Evolutionary conservation across 2,888 invertebrate genomes (phyloP).

Genomic region (Sphecodes monilicornis): DNA sequence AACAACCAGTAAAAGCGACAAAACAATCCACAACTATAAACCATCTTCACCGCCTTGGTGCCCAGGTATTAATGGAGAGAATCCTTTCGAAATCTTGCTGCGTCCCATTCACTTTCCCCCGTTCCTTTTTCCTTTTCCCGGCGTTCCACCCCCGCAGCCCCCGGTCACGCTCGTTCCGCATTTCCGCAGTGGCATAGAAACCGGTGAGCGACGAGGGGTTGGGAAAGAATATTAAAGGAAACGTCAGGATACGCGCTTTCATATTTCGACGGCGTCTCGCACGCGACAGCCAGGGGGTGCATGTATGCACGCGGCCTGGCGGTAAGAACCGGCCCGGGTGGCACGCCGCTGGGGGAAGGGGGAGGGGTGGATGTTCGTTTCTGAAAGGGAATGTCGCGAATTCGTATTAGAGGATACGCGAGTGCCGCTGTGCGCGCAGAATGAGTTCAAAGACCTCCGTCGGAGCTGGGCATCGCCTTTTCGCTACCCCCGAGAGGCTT

Average conservation of each 20-base stretch:
- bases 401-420: slow-evolving; percentile 43
- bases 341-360: not conserved
- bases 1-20: too few relatives aligned
- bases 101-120: not conserved
- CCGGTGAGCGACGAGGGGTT: slow-evolving; percentile 7
- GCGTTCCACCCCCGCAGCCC: not conserved
- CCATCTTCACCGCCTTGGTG: not conserved
- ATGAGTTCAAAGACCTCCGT: slow-evolving; percentile 53
- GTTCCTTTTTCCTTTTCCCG: not conserved
- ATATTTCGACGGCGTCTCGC: slow-evolving; percentile 63
- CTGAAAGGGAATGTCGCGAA: slow-evolving; percentile 53
- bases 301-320: slow-evolving; percentile 22
- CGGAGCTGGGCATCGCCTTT: slow-evolving; percentile 20
- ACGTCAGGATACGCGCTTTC: slow-evolving; percentile 63
- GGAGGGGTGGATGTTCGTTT: slow-evolving; percentile 40
- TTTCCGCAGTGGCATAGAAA: slow-evolving; percentile 33
- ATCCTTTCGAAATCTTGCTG: not conserved
- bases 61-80: not conserved
- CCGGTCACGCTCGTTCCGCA: slow-evolving; percentile 29
- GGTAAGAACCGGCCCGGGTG: slow-evolving; percentile 23
- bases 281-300: slow-evolving; percentile 20
- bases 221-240: slow-evolving; percentile 70
- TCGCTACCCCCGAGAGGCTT: not conserved
- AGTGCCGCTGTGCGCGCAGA: slow-evolving; percentile 16
- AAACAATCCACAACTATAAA: not conserved